Evolutionary conservation across 2,888 invertebrate genomes (phyloP), one percentile per base, ranked within the genome.

Genomic region (Augochlorella aurata): DNA sequence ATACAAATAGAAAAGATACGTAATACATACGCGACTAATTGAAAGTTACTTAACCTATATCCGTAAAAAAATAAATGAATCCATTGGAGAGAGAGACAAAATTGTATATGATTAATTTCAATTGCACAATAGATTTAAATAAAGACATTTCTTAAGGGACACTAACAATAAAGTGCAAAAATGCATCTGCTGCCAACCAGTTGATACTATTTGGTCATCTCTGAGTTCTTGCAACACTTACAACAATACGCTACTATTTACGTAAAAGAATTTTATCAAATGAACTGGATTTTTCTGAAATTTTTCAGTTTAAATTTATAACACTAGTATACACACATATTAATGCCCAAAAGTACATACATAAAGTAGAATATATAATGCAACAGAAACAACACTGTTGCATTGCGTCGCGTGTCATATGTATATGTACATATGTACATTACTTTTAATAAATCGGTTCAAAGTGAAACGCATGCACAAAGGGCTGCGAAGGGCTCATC

Each of bases 151-250:
- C 66, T 47, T 47, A 47, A 10, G 44, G 21, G 29, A 74, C 63
- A 82, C 82, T 84, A 84, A 84, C 84, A 52, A 79, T 77, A 65
- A 74, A 61, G 65, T 72, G 50, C n/a, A 74, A 79, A 5, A 71
- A 82, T 71, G 58, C 84, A 84, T 84, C 77, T 77, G 82, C 73
- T 61, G 76, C 73, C 67, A 75, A 61, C 50, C 58, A 45, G 65
- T 61, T 58, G 63, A 76, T 77, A 58, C 50, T 63, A 47, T 47
- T 52, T 74, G 16, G 75, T 70, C 82, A 79, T 74, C 71, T 72
- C 29, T 29, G 44, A 29, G 21, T 73, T 74, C 12, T 67, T 63
- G 68, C 29, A 21, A 58, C 44, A 68, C 50, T 29, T 58, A 38
- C 16, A 69, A 65, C 18, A 67, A 78, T 63, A 79, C 61, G 44